Percentiles rank a stretch among this genome's conserved stretches.
These are phyloP conservation scores for Lampris incognitus DNA, from an alignment of 2,113 vertebrate genomes.

Conservation along the genomic window DNA sequence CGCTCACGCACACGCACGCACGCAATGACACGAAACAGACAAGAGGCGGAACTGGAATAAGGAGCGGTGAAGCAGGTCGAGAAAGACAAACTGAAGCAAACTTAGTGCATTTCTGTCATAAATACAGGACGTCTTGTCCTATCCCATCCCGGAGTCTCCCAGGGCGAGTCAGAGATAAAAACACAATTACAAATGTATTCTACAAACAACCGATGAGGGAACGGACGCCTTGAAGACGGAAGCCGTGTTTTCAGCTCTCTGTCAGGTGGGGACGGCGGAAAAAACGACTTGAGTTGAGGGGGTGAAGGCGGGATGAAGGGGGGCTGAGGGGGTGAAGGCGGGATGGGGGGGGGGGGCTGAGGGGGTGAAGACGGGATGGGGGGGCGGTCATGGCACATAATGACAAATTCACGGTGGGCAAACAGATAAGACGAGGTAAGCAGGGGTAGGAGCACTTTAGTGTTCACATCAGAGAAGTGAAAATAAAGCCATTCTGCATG, in stretches of 20 bases:
- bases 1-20: no score
- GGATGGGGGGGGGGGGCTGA: no score
- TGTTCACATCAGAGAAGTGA: background rate
- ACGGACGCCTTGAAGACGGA: background rate
- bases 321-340: no score
- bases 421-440: background rate
- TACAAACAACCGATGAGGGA: background rate
- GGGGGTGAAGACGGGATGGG: background rate
- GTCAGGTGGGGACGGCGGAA: background rate
- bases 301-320: no score
- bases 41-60: background rate
- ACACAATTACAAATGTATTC: constrained; percentile 28
- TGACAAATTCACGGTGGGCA: background rate
- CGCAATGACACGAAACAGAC: no score
- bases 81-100: constrained; percentile 12
- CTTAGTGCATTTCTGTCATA: constrained; percentile 73
- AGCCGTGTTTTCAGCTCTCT: no score
- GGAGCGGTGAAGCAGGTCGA: background rate
- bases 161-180: constrained; percentile 9
- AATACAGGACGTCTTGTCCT: constrained; percentile 44
- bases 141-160: background rate
- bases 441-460: background rate
- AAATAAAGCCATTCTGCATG: background rate
- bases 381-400: background rate
- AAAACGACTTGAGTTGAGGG: background rate